These are phyloP conservation scores for Bradypodion pumilum DNA, from an alignment of 2,797 vertebrate species.

Conservation along the genomic window DNA sequence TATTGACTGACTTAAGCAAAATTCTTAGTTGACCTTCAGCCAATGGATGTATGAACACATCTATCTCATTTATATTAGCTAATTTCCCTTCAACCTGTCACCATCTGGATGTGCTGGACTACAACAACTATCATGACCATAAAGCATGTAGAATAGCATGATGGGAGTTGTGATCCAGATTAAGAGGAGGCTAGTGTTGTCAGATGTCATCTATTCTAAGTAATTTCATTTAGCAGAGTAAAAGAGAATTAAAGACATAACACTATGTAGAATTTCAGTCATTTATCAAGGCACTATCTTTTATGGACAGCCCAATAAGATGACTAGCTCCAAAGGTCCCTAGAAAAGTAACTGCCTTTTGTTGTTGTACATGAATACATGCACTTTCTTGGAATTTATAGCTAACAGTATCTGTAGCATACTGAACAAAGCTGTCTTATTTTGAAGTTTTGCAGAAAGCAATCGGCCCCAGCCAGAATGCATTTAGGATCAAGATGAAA, in stretches of 20 bases:
- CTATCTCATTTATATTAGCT: background rate
- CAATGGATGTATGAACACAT: background rate
- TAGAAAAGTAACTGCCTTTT: background rate
- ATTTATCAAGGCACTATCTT: background rate
- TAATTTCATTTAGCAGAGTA: conserved; percentile 6
- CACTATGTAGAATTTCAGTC: background rate
- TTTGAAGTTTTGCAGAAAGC: background rate
- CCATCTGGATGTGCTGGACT: background rate
- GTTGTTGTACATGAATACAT: background rate
- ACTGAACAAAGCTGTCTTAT: background rate
- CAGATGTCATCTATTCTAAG: background rate
- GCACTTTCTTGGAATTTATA: background rate
- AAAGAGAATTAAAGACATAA: background rate
- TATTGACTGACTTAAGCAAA: no score
- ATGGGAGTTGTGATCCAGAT: background rate
- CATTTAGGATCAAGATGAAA: background rate
- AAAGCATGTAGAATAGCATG: background rate
- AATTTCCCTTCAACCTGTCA: background rate
- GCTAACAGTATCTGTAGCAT: background rate
- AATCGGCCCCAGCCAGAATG: background rate
- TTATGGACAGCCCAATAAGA: background rate
- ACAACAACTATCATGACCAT: background rate
- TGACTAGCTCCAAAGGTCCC: no score
- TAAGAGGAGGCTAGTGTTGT: background rate
- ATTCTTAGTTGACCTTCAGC: conserved; percentile 31